Conservation (phyloP, 1,140 invertebrate genomes). For the Nixonia krombeini region DNA sequence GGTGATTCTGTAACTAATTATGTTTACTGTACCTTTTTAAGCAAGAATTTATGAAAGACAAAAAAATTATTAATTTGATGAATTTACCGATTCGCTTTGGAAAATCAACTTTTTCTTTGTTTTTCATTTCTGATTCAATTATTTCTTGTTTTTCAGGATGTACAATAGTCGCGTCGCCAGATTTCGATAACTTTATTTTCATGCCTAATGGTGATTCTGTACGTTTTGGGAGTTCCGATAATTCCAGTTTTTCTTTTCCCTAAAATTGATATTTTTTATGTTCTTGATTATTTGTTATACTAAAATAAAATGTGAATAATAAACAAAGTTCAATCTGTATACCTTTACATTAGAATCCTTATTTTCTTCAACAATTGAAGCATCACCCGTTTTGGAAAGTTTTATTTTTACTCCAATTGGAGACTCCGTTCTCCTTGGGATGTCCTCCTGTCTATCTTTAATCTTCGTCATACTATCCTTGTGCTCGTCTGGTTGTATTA, state of each 20-base stretch:
- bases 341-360: neutral
- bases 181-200: conserved; percentile 62
- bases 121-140: conserved; percentile 44
- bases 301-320: neutral
- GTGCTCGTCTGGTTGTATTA: conserved; percentile 40
- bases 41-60: too few species aligned
- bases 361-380: conserved; percentile 50
- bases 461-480: conserved; percentile 33
- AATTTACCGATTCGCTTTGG: conserved; percentile 17
- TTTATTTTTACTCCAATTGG: conserved; percentile 66
- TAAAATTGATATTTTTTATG: too few species aligned
- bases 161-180: conserved; percentile 61
- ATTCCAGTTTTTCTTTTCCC: conserved; percentile 31
- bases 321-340: too few species aligned
- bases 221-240: conserved; percentile 24
- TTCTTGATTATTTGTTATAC: neutral
- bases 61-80: neutral
- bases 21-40: neutral
- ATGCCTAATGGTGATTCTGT: conserved; percentile 51
- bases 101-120: conserved; percentile 37
- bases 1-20: conserved; percentile 23
- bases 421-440: conserved; percentile 56
- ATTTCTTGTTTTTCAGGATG: conserved; percentile 55
- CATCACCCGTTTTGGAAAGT: conserved; percentile 54
- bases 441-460: conserved; percentile 46